A percentile compares a stretch with the other conserved stretches of the same genome.
Evolutionary conservation across 2,113 vertebrate genomes (phyloP).

Genomic region (Gallinago jamesoni): DNA sequence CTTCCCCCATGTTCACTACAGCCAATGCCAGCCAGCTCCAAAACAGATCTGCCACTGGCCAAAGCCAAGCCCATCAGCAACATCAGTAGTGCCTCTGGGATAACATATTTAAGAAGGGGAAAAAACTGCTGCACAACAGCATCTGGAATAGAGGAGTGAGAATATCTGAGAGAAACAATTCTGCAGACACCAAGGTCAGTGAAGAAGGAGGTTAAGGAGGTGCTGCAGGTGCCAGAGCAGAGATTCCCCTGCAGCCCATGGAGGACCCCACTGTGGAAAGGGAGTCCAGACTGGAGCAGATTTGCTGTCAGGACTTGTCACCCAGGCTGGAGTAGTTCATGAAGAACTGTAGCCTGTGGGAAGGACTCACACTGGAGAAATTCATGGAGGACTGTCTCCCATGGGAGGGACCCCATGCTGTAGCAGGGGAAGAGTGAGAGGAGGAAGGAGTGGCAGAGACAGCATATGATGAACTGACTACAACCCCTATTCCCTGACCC

Average conservation of each 20-base stretch:
- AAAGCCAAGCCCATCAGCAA: background rate
- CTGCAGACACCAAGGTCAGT: background rate
- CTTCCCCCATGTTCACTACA: background rate
- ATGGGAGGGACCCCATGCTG: background rate
- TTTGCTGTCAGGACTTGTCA: background rate
- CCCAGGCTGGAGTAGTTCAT: background rate
- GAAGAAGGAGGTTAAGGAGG: background rate
- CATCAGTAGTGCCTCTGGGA: background rate
- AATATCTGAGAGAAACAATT: background rate
- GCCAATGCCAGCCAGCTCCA: fast-evolving
- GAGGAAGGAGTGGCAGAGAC: background rate
- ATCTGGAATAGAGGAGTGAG: background rate
- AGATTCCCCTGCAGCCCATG: background rate
- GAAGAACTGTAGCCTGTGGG: background rate
- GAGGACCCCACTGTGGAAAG: background rate
- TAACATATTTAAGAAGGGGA: background rate
- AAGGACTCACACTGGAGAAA: background rate
- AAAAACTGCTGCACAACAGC: background rate
- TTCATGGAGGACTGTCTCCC: background rate
- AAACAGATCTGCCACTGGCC: fast-evolving
- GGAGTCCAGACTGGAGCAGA: background rate
- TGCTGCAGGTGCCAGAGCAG: fast-evolving
- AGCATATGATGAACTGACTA: background rate
- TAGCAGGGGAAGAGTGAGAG: background rate
- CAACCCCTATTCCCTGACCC: fast-evolving